Conservation (phyloP, 2,797 vertebrate species). For the Cyprinodon diabolis region DNA sequence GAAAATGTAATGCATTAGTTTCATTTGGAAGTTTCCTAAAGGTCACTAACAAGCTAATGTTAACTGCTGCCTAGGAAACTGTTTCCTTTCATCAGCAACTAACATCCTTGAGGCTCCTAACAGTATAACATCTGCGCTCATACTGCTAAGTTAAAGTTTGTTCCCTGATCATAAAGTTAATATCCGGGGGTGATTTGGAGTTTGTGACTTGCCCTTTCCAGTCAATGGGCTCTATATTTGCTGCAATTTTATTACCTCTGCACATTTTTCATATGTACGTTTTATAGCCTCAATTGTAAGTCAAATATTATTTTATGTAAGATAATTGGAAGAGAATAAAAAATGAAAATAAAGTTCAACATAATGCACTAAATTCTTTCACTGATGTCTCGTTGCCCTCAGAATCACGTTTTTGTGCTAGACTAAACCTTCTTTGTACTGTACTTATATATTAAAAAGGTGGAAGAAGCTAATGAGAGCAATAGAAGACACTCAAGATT, state of each 20-base stretch:
- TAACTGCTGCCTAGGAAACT: neutral
- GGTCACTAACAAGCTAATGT: neutral
- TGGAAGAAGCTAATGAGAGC: slow-evolving; percentile 5
- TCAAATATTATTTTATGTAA: slow-evolving; percentile 33
- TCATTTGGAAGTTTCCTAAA: neutral
- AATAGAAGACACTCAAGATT: slow-evolving; percentile 18
- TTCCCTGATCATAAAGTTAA: neutral
- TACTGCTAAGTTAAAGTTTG: neutral
- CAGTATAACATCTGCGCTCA: neutral
- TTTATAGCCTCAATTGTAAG: slow-evolving; percentile 33
- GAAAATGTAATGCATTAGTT: neutral
- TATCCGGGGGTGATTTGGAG: neutral
- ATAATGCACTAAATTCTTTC: slow-evolving; percentile 10
- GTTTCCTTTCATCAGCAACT: neutral
- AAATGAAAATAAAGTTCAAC: slow-evolving; percentile 13
- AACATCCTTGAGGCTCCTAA: neutral
- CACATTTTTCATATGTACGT: slow-evolving; percentile 33
- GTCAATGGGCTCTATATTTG: neutral
- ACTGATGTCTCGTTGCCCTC: slow-evolving; percentile 10
- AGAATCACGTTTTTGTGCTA: slow-evolving; percentile 21
- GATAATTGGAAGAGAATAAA: slow-evolving; percentile 17
- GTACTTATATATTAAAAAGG: slow-evolving; percentile 28
- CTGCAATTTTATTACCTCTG: neutral
- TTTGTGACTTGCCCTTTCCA: neutral
- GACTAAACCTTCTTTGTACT: slow-evolving; percentile 20